Evolutionary conservation across 2,113 vertebrate genomes (phyloP).

Genomic region (Mugil cephalus): DNA sequence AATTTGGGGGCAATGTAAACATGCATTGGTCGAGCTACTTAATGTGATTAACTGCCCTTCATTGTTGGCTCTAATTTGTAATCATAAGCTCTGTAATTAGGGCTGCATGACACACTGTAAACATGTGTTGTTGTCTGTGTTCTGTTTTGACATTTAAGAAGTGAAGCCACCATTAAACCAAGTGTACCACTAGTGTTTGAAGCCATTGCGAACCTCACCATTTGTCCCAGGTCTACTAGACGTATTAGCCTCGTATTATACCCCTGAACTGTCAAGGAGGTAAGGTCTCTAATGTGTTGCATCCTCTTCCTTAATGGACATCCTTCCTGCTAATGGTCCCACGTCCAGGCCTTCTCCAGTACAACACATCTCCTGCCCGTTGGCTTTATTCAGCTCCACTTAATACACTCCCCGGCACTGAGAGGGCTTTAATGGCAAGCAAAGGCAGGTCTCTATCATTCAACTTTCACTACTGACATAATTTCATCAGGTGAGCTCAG

Average conservation of each 20-base stretch:
- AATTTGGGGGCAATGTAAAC: conserved; percentile 58
- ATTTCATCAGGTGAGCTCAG: conserved; percentile 30
- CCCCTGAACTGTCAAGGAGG: conserved; percentile 52
- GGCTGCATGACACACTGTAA: conserved; percentile 49
- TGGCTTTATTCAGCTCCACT: conserved; percentile 56
- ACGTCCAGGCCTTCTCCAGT: conserved; percentile 32
- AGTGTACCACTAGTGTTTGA: conserved; percentile 35
- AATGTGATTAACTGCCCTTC: conserved; percentile 55
- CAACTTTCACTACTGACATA: conserved; percentile 40
- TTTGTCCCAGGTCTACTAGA: conserved; percentile 31
- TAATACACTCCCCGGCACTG: conserved; percentile 38
- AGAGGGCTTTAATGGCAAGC: conserved; percentile 39
- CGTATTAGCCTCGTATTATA: conserved; percentile 51
- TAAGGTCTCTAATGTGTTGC: conserved; percentile 72
- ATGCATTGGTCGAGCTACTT: conserved; percentile 36
- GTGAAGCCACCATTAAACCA: conserved; percentile 18
- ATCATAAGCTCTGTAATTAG: conserved; percentile 64
- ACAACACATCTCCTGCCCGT: conserved; percentile 46
- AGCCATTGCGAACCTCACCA: conserved; percentile 29
- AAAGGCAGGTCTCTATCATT: conserved; percentile 25
- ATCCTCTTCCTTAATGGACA: conserved; percentile 74
- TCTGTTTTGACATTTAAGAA: conserved; percentile 46
- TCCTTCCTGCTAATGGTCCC: conserved; percentile 73
- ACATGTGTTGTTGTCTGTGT: conserved; percentile 26
- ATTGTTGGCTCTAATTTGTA: conserved; percentile 63